These are phyloP conservation scores for Incurvaria masculella DNA, from an alignment of 2,888 invertebrate genomes.

Conservation along the genomic window DNA sequence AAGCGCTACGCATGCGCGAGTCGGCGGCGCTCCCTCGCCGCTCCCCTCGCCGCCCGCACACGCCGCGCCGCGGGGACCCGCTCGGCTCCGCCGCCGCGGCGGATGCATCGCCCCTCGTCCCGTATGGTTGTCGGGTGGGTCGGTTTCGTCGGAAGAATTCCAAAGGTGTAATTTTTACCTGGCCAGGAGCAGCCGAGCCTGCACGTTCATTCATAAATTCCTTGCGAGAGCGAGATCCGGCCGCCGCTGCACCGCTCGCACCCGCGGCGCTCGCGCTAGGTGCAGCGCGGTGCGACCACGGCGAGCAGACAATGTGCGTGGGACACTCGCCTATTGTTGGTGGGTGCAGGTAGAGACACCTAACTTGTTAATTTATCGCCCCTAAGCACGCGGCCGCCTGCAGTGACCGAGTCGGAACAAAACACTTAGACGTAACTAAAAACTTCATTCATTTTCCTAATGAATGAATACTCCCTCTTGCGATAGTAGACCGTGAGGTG, in stretches of 20 bases:
- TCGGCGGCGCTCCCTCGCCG: slow-evolving; percentile 28
- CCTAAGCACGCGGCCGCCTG: too few species aligned
- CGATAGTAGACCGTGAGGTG: too few species aligned
- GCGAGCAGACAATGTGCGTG: not conserved
- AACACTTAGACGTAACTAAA: not conserved
- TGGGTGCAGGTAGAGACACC: not conserved
- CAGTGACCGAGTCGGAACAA: not conserved
- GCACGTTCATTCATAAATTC: slow-evolving; percentile 58
- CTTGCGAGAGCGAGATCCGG: slow-evolving; percentile 22
- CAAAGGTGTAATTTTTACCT: slow-evolving; percentile 54
- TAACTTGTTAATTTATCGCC: not conserved
- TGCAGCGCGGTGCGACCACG: not conserved
- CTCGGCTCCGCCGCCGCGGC: slow-evolving; percentile 18
- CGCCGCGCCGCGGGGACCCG: slow-evolving; percentile 21
- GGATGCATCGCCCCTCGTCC: slow-evolving; percentile 32
- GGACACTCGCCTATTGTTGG: not conserved
- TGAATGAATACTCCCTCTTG: too few species aligned
- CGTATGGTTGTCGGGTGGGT: slow-evolving; percentile 26
- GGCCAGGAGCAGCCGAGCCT: slow-evolving; percentile 37
- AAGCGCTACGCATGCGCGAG: slow-evolving; percentile 47
- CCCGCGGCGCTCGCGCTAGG: not conserved
- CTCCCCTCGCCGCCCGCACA: slow-evolving; percentile 34
- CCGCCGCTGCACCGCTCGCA: slow-evolving; percentile 17
- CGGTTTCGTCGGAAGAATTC: slow-evolving; percentile 42
- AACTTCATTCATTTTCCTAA: not conserved